Conservation (phyloP, 2,113 vertebrate genomes). For the Capreolus pygargus region DNA sequence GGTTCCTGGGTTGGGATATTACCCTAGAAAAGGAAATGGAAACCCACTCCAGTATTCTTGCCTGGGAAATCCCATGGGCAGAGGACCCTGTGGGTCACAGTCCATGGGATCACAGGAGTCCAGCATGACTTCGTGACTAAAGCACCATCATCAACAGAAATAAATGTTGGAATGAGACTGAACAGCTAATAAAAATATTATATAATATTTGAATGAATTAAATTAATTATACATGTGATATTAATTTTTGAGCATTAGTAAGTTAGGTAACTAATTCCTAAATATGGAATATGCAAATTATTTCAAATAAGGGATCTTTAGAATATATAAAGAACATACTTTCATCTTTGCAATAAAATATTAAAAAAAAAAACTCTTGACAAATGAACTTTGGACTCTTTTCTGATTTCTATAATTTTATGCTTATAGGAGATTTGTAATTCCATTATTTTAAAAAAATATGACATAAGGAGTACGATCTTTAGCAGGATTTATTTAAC, state of each 20-base stretch:
- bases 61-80: neutral
- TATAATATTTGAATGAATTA: conserved; percentile 18
- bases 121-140: neutral
- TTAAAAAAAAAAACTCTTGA: neutral
- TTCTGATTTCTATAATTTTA: neutral
- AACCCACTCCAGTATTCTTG: neutral
- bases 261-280: neutral
- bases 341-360: neutral
- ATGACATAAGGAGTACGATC: neutral
- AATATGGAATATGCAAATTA: neutral
- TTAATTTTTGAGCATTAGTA: conserved; percentile 9
- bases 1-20: neutral
- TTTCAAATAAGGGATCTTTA: neutral
- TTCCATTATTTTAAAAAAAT: neutral
- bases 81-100: neutral
- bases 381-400: neutral
- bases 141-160: neutral
- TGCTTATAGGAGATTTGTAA: neutral
- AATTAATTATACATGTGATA: conserved; percentile 12
- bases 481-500: neutral
- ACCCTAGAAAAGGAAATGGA: neutral
- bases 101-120: neutral
- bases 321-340: neutral
- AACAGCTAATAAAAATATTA: conserved; percentile 27
- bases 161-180: neutral